Percentiles rank a stretch among this genome's conserved stretches.
Evolutionary conservation across 2,888 invertebrate genomes (phyloP).

Genomic region (Cataglyphis altisquamis): DNA sequence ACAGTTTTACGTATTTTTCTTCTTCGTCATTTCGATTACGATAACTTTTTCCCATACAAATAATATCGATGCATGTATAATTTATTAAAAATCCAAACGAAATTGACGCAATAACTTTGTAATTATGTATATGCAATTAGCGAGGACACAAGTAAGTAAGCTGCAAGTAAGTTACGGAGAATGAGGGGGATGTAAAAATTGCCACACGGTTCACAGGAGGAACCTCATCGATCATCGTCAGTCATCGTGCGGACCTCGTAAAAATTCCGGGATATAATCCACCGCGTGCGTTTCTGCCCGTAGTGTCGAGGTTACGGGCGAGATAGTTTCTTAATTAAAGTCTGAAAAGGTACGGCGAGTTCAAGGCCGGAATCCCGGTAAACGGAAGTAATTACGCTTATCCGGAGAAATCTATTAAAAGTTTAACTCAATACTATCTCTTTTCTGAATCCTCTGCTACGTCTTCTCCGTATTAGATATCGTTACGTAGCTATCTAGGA

Average conservation of each 20-base stretch:
- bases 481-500: constrained; percentile 41
- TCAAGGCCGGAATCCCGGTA: constrained; percentile 67
- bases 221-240: constrained; percentile 83
- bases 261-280: constrained; percentile 71
- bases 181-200: constrained; percentile 64
- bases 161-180: constrained; percentile 14
- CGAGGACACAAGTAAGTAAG: neutral
- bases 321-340: constrained; percentile 81
- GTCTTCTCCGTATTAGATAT: constrained; percentile 47
- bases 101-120: constrained; percentile 10
- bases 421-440: constrained; percentile 55
- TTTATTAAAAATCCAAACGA: neutral
- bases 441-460: constrained; percentile 33
- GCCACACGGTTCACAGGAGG: constrained; percentile 61
- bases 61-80: no score
- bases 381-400: constrained; percentile 72
- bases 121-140: constrained; percentile 29
- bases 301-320: constrained; percentile 70
- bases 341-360: constrained; percentile 64
- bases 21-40: neutral
- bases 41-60: neutral
- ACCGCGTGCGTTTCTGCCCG: constrained; percentile 56
- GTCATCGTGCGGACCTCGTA: constrained; percentile 72
- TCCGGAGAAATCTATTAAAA: constrained; percentile 68
- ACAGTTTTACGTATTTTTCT: neutral